Evolutionary conservation across 1,140 invertebrate genomes (phyloP), one percentile per base, ranked within the genome.

Genomic region (Oscheius sp.): DNA sequence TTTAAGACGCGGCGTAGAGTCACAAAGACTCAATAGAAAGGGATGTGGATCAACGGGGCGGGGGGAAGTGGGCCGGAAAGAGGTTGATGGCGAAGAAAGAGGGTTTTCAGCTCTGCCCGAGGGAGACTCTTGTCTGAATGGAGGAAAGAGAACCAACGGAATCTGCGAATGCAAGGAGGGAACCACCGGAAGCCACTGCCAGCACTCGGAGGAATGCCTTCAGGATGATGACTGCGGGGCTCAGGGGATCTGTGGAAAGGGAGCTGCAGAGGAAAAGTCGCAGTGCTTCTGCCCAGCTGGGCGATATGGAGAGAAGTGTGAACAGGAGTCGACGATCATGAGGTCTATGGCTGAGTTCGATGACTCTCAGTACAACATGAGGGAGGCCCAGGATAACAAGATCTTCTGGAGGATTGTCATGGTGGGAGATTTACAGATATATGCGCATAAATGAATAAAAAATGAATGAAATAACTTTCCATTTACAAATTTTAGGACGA

Each of bases 391-490:
- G 31, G 59, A 58, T 1, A 74, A 78, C 69, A 77, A 78, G 62
- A 78, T 77, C 35, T 78, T 65, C 49, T 77, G 76, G 76, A 42
- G 68, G n/a, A 68, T 77, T 34, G 69, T 78, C 62, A 72, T 72
- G 7, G 61, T 69, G n/a, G 18, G 26, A 13, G 13, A 68, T 38
- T 68, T 15, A 71, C 28, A 18, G 15, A 63, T 63, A 31, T 7
- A 63, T 20, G n/a, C 18, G 15, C n/a, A 59, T 18, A 13, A 59
- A 18, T 18, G 1, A 59, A 15, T 0, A 26, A 46, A 34, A 20
- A 31, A 32, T 7, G 15, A 34, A 63, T 46, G 31, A 38, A 36
- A 20, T 15, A 31, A 63, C 1, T 18, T 20, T 7, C 15, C 28
- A 29, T 34, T 13, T n/a, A 46, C 61, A 13, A 20, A 46, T 63